These are phyloP conservation scores for Rafetus swinhoei DNA, from an alignment of 2,113 vertebrate species.

Conservation along the genomic window DNA sequence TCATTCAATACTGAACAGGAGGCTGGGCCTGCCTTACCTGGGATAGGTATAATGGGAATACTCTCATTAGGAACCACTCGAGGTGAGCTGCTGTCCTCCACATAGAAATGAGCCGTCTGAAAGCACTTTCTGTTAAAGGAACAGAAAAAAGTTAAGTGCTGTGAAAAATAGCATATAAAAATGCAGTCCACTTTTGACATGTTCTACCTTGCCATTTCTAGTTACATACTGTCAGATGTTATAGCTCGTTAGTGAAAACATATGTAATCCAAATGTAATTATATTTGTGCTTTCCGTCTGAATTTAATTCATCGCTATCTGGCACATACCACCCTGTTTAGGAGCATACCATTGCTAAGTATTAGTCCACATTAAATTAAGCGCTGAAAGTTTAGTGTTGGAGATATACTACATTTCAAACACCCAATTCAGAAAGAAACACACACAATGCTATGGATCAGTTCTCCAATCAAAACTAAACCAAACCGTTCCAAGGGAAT, in stretches of 20 bases:
- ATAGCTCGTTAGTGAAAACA: not conserved
- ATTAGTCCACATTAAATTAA: not conserved
- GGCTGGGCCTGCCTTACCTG: slow-evolving; percentile 83
- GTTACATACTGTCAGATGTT: not conserved
- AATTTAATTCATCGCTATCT: not conserved
- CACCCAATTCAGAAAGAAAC: slow-evolving; percentile 28
- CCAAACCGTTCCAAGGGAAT: slow-evolving; percentile 27
- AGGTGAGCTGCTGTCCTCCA: slow-evolving; percentile 96
- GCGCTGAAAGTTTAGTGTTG: slow-evolving; percentile 19
- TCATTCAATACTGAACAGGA: not conserved
- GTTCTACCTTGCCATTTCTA: not conserved
- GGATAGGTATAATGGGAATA: slow-evolving; percentile 94
- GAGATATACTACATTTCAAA: slow-evolving; percentile 41
- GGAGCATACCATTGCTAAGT: not conserved
- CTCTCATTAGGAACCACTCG: slow-evolving; percentile 97
- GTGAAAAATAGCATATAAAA: slow-evolving; percentile 6
- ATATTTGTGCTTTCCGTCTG: not conserved
- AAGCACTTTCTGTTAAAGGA: slow-evolving; percentile 93
- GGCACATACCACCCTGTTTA: not conserved
- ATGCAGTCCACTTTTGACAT: not conserved
- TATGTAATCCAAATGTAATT: not conserved
- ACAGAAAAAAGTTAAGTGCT: slow-evolving; percentile 10
- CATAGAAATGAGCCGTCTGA: slow-evolving; percentile 98
- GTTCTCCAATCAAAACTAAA: slow-evolving; percentile 11
- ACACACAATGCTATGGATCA: not conserved